These are phyloP conservation scores for Muschampia plurimacula DNA, from an alignment of 2,888 invertebrate genomes.

Conservation along the genomic window DNA sequence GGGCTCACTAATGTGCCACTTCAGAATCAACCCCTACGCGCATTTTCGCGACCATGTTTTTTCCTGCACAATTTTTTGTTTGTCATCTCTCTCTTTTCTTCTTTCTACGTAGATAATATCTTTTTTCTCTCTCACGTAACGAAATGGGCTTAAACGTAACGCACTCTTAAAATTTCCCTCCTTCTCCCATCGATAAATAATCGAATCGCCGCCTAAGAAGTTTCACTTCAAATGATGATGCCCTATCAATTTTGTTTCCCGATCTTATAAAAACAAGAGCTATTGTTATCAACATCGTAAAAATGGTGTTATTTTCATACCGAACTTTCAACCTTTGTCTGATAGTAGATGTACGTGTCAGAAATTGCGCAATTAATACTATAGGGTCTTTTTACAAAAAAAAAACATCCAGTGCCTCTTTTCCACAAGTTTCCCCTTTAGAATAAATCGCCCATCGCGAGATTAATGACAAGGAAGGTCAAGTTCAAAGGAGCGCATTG, in stretches of 20 bases:
- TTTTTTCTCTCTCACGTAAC: no score
- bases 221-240: no score
- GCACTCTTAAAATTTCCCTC: slow-evolving; percentile 49
- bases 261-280: no score
- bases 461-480: slow-evolving; percentile 22
- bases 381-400: background rate
- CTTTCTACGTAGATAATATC: background rate
- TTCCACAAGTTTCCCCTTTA: background rate
- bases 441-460: slow-evolving; percentile 10
- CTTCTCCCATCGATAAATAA: slow-evolving; percentile 47
- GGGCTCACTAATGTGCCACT: slow-evolving; percentile 81
- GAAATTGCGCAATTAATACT: background rate
- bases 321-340: no score
- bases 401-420: background rate
- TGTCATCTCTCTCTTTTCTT: slow-evolving; percentile 61
- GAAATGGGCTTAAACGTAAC: no score
- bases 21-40: slow-evolving; percentile 78
- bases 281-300: no score
- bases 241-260: no score
- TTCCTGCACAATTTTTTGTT: slow-evolving; percentile 79
- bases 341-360: no score
- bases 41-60: slow-evolving; percentile 82
- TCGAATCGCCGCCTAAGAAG: no score
- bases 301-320: no score
- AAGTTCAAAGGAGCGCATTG: slow-evolving; percentile 7